Evolutionary conservation across 2,888 invertebrate species (phyloP), one percentile per base, ranked within the genome.

Genomic region (Hyposoter dolosus): DNA sequence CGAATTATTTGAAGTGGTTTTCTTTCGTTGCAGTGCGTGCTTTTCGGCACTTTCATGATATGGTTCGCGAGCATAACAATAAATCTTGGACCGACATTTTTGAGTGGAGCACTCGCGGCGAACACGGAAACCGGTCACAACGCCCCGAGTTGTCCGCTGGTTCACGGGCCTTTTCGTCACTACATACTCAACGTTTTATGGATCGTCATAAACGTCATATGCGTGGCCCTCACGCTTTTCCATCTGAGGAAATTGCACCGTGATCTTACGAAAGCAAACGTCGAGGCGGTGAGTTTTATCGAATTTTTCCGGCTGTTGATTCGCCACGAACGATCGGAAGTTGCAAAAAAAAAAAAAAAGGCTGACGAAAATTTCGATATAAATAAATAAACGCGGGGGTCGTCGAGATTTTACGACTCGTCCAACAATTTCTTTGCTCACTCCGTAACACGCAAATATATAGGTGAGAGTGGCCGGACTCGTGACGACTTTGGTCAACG

Each of bases 61-160:
- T 98, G 98, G 98, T 98, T 98, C 95, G 97, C 98, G 78, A 97
- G 97, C 88, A 97, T 98, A 93, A 97, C 98, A 76, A 97, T 98
- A 94, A 98, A 98, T 95, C 96, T 98, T 90, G 98, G 98, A 40
- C 98, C 98, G 45, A 98, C 98, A 50, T 97, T 98, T 94, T 95
- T 98, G 91, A 97, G 96, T 92, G 98, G 98, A 74, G 98, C 97
- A 65, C 94, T 98, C 88, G 97, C 97, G 15, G 97, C 97, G 83
- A 97, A 97, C 91, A 96, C 97, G 6, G 97, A 97, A 86, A 96
- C 96, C 86, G 96, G 96, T 19, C 97, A 97, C 90, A 97, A 97
- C 90, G 96, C 97, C 0, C 98, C 98, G 15, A 97, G 97, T 79
- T 98, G 98, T 92, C 98, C 98, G 3, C 95, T 98, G 89, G 97